Evolutionary conservation across 2,888 invertebrate species (phyloP), one percentile per base, ranked within the genome.

Genomic region (Phaedon cochleariae): DNA sequence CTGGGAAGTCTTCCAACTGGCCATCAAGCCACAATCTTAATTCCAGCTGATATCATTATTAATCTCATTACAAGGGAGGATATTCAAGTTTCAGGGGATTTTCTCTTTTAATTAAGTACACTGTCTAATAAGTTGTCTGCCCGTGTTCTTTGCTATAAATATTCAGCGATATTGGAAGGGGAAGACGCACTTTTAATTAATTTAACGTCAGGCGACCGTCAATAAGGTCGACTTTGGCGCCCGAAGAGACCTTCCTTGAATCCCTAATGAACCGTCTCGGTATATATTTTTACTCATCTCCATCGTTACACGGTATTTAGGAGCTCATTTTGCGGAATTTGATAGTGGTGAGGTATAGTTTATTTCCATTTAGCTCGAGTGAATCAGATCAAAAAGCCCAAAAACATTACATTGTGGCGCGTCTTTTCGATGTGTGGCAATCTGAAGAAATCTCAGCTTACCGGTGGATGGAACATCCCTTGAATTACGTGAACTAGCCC

Each of bases 201-300:
- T 78, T 79, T 76, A 74, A 73, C 74, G 76, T 77, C 76, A 76
- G 72, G 72, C 76, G 68, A 72, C 73, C 74, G 76, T 76, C 77
- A 75, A 78, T 79, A 75, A 74, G 73, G 74, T 70, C 72, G 71
- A 73, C 69, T 73, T 75, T 75, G 69, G 72, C 69, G 64, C 73
- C 72, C 73, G 74, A 72, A 73, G 67, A 70, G 72, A 72, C 76
- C 75, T 73, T 73, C 70, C 68, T 73, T 71, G 77, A 77, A 78
- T 78, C 72, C 67, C 70, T 72, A 71, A 75, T 73, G 73, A 74
- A 68, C 65, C 65, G 68, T 69, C 60, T 58, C 62, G 64, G 49
- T 66, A 61, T 62, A 64, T 66, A 58, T 52, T 45, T 41, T 17
- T 7, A 12, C 17, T 3, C 7, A 34, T 10, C 12, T n/a, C n/a